Evolutionary conservation across 2,113 vertebrate genomes (phyloP), one percentile per base, ranked within the genome.

Genomic region (Petrocephalus microphthalmus): DNA sequence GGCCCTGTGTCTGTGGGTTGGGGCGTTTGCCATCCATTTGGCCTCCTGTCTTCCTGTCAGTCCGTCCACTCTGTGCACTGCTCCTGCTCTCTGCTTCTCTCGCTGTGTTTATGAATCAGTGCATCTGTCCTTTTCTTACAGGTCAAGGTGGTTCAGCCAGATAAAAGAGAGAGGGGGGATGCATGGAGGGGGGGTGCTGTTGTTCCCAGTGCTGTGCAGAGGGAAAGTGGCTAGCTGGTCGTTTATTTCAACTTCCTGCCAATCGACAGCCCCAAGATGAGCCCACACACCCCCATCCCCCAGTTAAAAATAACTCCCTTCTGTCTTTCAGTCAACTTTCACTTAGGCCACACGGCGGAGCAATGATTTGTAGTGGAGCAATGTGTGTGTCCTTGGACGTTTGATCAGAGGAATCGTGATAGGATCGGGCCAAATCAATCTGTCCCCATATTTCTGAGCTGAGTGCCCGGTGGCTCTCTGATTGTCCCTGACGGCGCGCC

Each of bases 341-440:
- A 85, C 52, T 54, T 54, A 85, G 25, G 52, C 52, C 29, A 29
- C 29, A 25, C 29, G 29, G 49, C 49, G 19, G 7, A 56, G 84
- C 17, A 37, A 37, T 85, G 84, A 85, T 85, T 85, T 54, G 84
- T 85, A 85, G 84, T 85, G n/a, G 84, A 54, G 54, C 84, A 54
- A 54, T 52, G 52, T 19, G 5, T 85, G 52, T 85, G 84, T 85
- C 51, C 84, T 85, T 85, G 84, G 84, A 54, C 29, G 17, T 83
- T 49, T 45, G 25, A 54, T 85, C 84, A 37, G 84, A 85, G 84
- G 49, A 56, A 54, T 53, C 33, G 84, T 54, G 51, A 85, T 85
- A 85, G 33, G 25, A 85, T 85, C 84, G 25, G 84, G 52, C 84
- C 51, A 85, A 85, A 85, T 56, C 52, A 53, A 37, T 85, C 84